Percentiles rank a stretch among this genome's conserved stretches.
Evolutionary conservation across 2,113 vertebrate species (phyloP).

Genomic region (Cygnus atratus): DNA sequence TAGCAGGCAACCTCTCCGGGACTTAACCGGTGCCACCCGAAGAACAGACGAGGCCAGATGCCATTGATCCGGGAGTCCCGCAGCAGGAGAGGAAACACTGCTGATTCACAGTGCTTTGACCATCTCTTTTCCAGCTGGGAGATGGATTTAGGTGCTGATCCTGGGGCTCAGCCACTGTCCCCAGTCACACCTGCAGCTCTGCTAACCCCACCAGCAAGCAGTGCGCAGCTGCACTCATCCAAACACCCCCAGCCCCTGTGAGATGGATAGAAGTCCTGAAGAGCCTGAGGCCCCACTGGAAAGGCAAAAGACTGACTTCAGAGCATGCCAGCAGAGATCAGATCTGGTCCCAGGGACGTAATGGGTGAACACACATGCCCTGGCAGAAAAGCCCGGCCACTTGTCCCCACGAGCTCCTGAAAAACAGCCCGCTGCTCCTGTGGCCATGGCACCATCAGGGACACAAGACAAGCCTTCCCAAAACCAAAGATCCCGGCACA

Average conservation of each 20-base stretch:
- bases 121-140: no score
- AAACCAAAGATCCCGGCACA: not conserved
- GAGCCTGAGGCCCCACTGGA: not conserved
- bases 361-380: not conserved
- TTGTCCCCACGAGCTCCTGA: not conserved
- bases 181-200: not conserved
- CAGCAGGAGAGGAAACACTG: not conserved
- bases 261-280: not conserved
- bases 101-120: not conserved
- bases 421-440: not conserved
- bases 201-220: not conserved
- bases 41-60: not conserved
- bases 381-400: not conserved
- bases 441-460: not conserved
- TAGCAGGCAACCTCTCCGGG: not conserved
- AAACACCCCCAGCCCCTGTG: not conserved
- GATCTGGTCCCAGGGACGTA: not conserved
- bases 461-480: not conserved
- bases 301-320: not conserved
- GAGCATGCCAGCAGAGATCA: not conserved
- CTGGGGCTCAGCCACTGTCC: not conserved
- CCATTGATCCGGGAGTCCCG: not conserved
- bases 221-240: not conserved
- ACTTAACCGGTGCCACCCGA: not conserved
- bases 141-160: not conserved